Conservation (phyloP, 2,888 invertebrate genomes). For the Zele albiditarsus region DNA sequence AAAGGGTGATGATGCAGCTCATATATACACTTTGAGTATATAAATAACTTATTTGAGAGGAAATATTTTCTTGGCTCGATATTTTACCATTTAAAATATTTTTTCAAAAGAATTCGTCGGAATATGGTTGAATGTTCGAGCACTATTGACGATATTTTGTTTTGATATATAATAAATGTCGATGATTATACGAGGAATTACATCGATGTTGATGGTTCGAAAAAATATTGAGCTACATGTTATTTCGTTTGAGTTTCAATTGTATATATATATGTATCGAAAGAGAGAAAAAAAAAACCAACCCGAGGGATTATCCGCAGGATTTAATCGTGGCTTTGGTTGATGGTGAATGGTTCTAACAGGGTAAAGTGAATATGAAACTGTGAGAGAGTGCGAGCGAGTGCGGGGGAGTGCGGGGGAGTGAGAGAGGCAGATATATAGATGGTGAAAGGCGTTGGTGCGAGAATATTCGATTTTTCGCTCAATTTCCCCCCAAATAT, state of each 20-base stretch:
- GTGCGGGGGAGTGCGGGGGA: constrained; percentile 29
- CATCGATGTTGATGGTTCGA: not conserved
- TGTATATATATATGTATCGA: constrained; percentile 16
- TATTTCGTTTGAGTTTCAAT: constrained; percentile 5
- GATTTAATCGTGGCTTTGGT: constrained; percentile 44
- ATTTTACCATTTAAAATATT: not conserved
- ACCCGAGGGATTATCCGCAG: constrained; percentile 50
- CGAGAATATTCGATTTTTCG: constrained; percentile 69
- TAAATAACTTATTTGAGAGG: not conserved
- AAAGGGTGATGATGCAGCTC: constrained; percentile 17
- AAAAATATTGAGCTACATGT: constrained; percentile 1
- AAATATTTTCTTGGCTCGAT: not conserved
- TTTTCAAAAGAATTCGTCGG: not conserved
- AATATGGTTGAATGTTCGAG: not conserved
- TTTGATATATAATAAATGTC: not conserved
- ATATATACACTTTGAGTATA: not conserved
- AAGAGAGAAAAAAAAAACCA: constrained; percentile 14
- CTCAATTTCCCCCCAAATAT: constrained; percentile 70
- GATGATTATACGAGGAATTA: not conserved
- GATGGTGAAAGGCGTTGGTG: constrained; percentile 67
- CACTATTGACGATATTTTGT: not conserved
- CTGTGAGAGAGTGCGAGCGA: too few species aligned
- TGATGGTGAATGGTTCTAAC: constrained; percentile 1
- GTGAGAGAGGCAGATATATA: not conserved
- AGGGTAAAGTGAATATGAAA: not conserved